Percentiles rank a stretch among this genome's conserved stretches.
Evolutionary conservation across 2,113 vertebrate genomes (phyloP).

Genomic region (Catagonus wagneri): DNA sequence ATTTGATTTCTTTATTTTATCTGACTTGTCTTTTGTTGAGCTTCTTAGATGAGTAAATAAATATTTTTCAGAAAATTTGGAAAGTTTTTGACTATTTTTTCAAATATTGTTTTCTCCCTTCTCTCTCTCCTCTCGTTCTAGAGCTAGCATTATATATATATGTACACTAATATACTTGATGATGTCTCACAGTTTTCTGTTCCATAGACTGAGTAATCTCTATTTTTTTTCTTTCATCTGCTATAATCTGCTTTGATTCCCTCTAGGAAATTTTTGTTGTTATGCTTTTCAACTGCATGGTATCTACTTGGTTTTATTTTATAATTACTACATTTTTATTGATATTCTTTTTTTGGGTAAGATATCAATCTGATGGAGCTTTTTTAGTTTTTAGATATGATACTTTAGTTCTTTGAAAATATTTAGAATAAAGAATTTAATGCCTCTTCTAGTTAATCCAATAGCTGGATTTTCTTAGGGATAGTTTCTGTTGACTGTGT

Average conservation of each 20-base stretch:
- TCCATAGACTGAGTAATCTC: neutral
- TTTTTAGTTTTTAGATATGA: neutral
- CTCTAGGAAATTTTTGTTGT: neutral
- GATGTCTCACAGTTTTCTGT: neutral
- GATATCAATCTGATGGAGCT: neutral
- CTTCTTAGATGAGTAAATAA: neutral
- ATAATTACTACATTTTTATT: neutral
- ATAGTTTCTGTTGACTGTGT: neutral
- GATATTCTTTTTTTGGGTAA: neutral
- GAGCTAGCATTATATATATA: neutral
- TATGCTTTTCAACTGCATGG: neutral
- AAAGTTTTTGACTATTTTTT: neutral
- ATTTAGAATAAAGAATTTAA: neutral
- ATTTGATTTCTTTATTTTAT: neutral
- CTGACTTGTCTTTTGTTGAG: neutral
- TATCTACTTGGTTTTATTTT: neutral
- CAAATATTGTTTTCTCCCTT: neutral
- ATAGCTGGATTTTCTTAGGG: neutral
- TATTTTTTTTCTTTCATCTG: neutral
- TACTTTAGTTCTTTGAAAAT: neutral
- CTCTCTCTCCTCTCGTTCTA: neutral
- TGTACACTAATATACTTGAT: neutral
- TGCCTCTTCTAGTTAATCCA: neutral
- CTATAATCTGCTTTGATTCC: neutral
- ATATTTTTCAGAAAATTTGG: neutral